phyloP scores from a whole-genome alignment of 1,140 invertebrate genomes.

The Bombus difficillimus region DNA sequence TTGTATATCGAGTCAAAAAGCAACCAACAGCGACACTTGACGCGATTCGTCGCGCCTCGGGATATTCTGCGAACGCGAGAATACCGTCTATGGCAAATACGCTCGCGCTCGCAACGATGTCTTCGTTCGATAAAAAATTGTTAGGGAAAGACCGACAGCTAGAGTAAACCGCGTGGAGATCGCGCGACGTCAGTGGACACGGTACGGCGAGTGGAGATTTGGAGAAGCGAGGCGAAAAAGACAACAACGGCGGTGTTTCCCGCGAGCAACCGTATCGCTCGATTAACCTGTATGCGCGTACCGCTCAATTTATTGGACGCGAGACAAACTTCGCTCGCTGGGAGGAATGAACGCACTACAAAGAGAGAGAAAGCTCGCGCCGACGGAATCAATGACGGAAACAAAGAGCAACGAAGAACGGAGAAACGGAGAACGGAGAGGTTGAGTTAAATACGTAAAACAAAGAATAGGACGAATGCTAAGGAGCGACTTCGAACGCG shows the following conservation, averaged over 20 bases:
- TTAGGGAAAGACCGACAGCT: background rate
- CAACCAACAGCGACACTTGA: no score
- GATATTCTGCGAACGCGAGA: no score
- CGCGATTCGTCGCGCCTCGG: no score
- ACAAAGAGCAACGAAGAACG: no score
- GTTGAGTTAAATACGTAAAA: no score
- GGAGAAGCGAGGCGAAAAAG: background rate
- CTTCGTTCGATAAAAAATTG: slow-evolving; percentile 24
- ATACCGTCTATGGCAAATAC: background rate
- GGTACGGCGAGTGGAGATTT: background rate
- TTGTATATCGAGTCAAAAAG: no score
- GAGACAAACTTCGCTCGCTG: slow-evolving; percentile 56
- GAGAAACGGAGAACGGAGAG: no score
- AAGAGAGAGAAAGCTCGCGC: background rate
- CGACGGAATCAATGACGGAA: no score
- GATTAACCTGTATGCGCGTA: slow-evolving; percentile 48
- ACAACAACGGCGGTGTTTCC: slow-evolving; percentile 29
- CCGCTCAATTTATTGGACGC: slow-evolving; percentile 53
- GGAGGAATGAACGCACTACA: background rate
- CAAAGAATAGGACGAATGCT: no score
- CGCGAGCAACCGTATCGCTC: slow-evolving; percentile 46
- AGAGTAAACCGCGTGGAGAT: background rate
- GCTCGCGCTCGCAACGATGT: background rate
- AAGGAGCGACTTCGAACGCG: no score
- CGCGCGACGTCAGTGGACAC: background rate